Conservation (phyloP, 2,797 vertebrate genomes). For the Rhinatrema bivittatum region DNA sequence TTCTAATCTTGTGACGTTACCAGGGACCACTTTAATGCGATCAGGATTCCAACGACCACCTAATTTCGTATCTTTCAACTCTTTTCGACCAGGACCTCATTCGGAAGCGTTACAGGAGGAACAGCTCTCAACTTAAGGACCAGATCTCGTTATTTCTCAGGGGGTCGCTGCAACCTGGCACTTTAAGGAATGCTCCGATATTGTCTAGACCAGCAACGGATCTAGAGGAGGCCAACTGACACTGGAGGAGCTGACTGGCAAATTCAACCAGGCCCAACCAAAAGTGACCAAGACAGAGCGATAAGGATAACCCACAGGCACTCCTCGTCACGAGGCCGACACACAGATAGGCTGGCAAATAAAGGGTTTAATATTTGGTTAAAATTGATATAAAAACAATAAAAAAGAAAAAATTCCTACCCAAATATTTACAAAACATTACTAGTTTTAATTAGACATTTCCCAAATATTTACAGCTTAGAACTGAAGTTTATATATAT, state of each 20-base stretch:
- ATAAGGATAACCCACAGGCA: conserved; percentile 84
- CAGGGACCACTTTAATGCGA: conserved; percentile 83
- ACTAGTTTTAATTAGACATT: too few relatives aligned
- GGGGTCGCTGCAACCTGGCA: conserved; percentile 69
- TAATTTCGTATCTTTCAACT: conserved; percentile 74
- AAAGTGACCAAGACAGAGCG: conserved; percentile 98
- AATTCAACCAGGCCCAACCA: conserved; percentile 94
- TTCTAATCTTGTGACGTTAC: conserved; percentile 83
- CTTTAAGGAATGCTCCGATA: conserved; percentile 68
- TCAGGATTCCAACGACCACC: conserved; percentile 76
- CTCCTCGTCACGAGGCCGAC: conserved; percentile 97
- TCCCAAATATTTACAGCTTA: too few relatives aligned
- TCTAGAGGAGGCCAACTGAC: conserved; percentile 73
- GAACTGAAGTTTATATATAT: too few relatives aligned
- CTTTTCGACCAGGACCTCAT: conserved; percentile 81
- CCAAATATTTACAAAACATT: conserved; percentile 48
- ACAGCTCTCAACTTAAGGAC: conserved; percentile 79
- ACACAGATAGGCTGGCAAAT: conserved; percentile 99
- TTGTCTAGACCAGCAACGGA: conserved; percentile 76
- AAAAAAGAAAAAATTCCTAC: conserved; percentile 60
- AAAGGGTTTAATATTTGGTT: conserved; percentile 99
- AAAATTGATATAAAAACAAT: conserved; percentile 78
- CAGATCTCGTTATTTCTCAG: conserved; percentile 73
- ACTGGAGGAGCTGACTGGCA: conserved; percentile 83
- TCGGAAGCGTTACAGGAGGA: conserved; percentile 82